A percentile compares a stretch with the other conserved stretches of the same genome.
phyloP scores from a whole-genome alignment of 2,888 invertebrate genomes.

The Mythimna lalbum region DNA sequence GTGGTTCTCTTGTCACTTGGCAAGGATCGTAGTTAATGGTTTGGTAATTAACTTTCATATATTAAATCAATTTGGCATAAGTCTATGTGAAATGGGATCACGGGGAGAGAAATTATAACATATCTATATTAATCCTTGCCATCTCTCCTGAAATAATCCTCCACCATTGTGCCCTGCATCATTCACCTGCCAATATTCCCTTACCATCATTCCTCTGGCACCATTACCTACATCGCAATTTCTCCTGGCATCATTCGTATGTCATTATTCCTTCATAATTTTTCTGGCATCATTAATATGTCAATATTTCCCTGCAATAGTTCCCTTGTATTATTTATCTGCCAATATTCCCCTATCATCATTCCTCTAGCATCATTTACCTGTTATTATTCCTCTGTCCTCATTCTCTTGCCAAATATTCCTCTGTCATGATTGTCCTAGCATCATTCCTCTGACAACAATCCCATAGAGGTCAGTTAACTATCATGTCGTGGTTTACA shows the following conservation, averaged over 20 bases:
- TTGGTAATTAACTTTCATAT: background rate
- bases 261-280: background rate
- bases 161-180: too few relatives aligned
- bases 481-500: slow-evolving; percentile 14
- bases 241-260: background rate
- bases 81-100: background rate
- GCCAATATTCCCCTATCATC: too few relatives aligned
- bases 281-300: background rate
- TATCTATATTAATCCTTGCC: too few relatives aligned
- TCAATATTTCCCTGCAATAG: background rate
- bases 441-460: background rate
- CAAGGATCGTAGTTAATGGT: background rate
- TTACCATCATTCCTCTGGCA: background rate
- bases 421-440: background rate
- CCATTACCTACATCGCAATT: too few relatives aligned
- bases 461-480: background rate
- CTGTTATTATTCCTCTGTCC: too few relatives aligned
- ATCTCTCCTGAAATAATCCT: too few relatives aligned
- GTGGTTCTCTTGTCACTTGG: background rate
- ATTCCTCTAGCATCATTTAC: background rate
- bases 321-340: background rate
- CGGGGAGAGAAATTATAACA: too few relatives aligned
- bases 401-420: background rate
- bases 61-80: background rate
- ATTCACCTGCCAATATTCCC: background rate